Base-by-base conservation (phyloP, 2,888 invertebrate species). In the Euzetes globulus region DNA sequence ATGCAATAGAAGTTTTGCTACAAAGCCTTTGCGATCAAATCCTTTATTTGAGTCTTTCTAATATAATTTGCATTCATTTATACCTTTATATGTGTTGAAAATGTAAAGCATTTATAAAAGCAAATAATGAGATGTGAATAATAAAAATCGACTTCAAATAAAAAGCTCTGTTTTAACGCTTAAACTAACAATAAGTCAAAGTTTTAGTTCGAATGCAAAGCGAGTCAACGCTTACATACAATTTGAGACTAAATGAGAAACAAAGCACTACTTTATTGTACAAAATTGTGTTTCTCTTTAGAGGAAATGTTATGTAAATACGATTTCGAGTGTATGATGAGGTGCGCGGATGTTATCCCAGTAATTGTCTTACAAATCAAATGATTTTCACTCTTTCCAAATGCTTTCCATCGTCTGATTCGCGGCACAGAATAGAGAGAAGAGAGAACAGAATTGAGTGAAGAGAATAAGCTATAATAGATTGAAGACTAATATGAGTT, bases 241-340 rank as follows among this genome's bases (percentile, higher is more conserved):
- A 11, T 58, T 58, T 22, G 19, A 50, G 17, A 33, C 19, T 37
- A 65, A 65, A 65, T 65, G 37, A 17, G 37, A 37, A 65, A 37
- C 65, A 37, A 65, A 65, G 15, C 27, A 65, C 33, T 65, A 65
- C 33, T 65, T 5, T 65, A 33, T 65, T 33, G 37, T 11, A 63
- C 47, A 52, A 52, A 65, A 65, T 65, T 65, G 65, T 37, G 37
- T 65, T 4, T 65, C 65, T 65, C 19, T 41, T 65, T 19, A 65
- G 58, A 65, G 65, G 65, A 65, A 65, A 65, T 65, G 65, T 37
- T 65, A 65, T 65, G 65, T 65, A 65, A 65, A 65, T 65, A 65
- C 19, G 33, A 65, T 65, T 65, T 65, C n/a, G 9, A 37, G 37
- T 65, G 37, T 65, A 19, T 60, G 65, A 37, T 65, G 65, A 60